These are phyloP conservation scores for Tachyglossus aculeatus DNA, from an alignment of 2,797 vertebrate genomes.

Conservation along the genomic window DNA sequence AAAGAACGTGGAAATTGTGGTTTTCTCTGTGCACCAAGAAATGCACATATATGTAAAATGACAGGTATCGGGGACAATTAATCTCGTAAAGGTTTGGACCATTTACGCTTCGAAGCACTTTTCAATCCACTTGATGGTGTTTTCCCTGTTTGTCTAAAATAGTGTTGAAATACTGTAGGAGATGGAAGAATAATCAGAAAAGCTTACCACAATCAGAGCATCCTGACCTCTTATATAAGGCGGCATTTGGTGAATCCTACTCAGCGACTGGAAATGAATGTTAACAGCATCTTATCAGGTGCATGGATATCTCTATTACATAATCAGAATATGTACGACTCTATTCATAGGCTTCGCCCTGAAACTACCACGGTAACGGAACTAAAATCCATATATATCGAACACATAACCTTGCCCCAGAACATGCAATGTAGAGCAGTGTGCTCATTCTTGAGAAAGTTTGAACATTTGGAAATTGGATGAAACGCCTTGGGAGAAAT, in stretches of 20 bases:
- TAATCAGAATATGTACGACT: conserved; percentile 73
- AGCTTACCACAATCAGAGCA: conserved; percentile 65
- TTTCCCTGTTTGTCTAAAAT: conserved; percentile 34
- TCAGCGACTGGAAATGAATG: conserved; percentile 69
- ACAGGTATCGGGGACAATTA: conserved; percentile 42
- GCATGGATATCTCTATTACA: conserved; percentile 66
- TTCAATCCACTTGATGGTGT: conserved; percentile 48
- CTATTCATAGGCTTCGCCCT: conserved; percentile 66
- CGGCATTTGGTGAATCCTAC: conserved; percentile 65
- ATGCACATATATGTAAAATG: conserved; percentile 39
- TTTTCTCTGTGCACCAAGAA: conserved; percentile 31
- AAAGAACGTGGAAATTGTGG: conserved; percentile 36
- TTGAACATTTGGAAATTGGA: conserved; percentile 1
- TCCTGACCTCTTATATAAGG: conserved; percentile 68
- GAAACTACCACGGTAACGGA: conserved; percentile 65
- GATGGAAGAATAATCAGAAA: conserved; percentile 64
- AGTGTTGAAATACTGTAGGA: conserved; percentile 54
- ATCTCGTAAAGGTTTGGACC: conserved; percentile 60
- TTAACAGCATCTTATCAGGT: conserved; percentile 69
- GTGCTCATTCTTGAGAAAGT: conserved; percentile 14
- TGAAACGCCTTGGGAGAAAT: neutral
- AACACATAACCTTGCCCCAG: conserved; percentile 32
- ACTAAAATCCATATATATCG: conserved; percentile 45
- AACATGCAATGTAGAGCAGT: conserved; percentile 19
- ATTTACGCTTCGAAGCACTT: conserved; percentile 45